Conservation (phyloP, 23 tunicate species). For the Halocynthia roretzi region DNA sequence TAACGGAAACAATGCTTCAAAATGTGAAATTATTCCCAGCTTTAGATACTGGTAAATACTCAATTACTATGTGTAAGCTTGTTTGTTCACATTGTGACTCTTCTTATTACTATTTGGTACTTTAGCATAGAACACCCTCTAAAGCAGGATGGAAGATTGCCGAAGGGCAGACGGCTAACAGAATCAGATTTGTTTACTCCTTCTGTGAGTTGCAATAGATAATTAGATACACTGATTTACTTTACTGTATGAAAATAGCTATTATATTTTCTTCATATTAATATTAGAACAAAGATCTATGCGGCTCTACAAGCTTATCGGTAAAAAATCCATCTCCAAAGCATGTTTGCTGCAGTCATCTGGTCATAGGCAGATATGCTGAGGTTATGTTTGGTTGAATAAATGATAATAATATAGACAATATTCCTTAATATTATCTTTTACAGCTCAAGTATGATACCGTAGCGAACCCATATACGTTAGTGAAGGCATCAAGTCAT, state of each 20-base stretch:
- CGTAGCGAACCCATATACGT: background rate
- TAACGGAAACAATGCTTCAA: constrained; percentile 22
- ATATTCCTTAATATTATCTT: too few species aligned
- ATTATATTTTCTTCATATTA: too few species aligned
- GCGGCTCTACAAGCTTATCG: background rate
- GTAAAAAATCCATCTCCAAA: background rate
- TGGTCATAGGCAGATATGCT: constrained; percentile 5
- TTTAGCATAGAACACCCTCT: too few species aligned
- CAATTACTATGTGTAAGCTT: background rate
- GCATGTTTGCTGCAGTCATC: background rate
- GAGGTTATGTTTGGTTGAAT: background rate
- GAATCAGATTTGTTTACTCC: background rate
- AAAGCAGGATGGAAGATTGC: background rate
- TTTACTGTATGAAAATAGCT: too few species aligned
- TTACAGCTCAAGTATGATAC: background rate
- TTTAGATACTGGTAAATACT: constrained; percentile 9
- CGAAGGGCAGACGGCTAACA: constrained; percentile 1
- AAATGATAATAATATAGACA: too few species aligned
- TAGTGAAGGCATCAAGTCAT: background rate
- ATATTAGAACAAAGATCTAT: too few species aligned
- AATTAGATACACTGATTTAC: too few species aligned
- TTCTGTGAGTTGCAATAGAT: too few species aligned
- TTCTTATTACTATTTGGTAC: too few species aligned
- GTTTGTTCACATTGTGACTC: too few species aligned
- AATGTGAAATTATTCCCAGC: constrained; percentile 5